A percentile compares a stretch with the other conserved stretches of the same genome.
Evolutionary conservation across 2,113 vertebrate genomes (phyloP).

Genomic region (Actinemys pallida): DNA sequence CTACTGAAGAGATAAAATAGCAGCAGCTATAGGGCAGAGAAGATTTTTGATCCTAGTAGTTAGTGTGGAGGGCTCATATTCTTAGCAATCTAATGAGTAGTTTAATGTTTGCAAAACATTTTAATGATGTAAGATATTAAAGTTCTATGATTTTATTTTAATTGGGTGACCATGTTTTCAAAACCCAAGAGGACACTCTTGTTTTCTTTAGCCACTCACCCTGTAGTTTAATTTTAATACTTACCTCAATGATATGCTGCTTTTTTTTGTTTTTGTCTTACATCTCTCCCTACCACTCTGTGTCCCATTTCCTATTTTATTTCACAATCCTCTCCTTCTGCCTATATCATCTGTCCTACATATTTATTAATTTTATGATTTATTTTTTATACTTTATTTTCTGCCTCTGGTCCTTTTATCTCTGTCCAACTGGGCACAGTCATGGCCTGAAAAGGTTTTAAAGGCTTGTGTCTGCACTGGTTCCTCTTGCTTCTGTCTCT

Average conservation of each 20-base stretch:
- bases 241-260: accelerated
- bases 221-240: not conserved
- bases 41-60: not conserved
- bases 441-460: not conserved
- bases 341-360: accelerated
- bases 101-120: not conserved
- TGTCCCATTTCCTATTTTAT: not conserved
- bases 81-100: not conserved
- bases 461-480: too few species aligned
- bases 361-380: not conserved
- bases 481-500: too few species aligned
- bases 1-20: not conserved
- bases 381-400: not conserved
- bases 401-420: not conserved
- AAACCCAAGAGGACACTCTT: not conserved
- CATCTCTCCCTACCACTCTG: not conserved
- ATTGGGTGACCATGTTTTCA: not conserved
- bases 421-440: not conserved
- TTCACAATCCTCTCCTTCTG: not conserved
- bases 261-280: accelerated
- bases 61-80: not conserved
- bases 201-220: not conserved
- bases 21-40: not conserved
- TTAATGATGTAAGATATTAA: not conserved
- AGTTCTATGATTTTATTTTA: not conserved